Conservation (phyloP, 2,113 vertebrate genomes). For the Halichoeres trimaculatus region DNA sequence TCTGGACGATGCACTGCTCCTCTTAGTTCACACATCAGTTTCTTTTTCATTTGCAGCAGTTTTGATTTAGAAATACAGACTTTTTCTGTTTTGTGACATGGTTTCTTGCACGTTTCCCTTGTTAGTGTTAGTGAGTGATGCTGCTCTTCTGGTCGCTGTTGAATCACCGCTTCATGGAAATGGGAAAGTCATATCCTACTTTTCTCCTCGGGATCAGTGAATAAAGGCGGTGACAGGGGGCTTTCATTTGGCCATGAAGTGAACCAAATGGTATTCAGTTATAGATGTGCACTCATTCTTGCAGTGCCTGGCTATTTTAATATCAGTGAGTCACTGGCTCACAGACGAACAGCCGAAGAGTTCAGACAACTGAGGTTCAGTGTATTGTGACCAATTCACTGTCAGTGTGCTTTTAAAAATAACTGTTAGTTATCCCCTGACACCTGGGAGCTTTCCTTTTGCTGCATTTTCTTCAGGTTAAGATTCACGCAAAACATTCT, state of each 20-base stretch:
- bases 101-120: constrained; percentile 20
- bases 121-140: not conserved
- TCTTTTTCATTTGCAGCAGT: too few relatives aligned
- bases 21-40: too few relatives aligned
- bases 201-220: constrained; percentile 11
- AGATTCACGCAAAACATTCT: not conserved
- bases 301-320: constrained; percentile 53
- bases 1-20: too few relatives aligned
- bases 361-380: constrained; percentile 62
- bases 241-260: constrained; percentile 9
- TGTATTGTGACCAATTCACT: not conserved
- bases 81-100: constrained; percentile 1
- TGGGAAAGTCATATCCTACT: not conserved
- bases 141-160: not conserved
- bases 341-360: constrained; percentile 10
- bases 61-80: too few relatives aligned
- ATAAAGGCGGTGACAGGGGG: constrained; percentile 10
- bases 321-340: constrained; percentile 51
- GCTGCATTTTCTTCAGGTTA: not conserved
- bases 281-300: constrained; percentile 7
- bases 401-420: not conserved
- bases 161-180: not conserved
- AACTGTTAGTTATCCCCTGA: not conserved
- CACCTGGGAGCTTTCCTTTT: not conserved
- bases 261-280: constrained; percentile 8